phyloP scores from a whole-genome alignment of 2,797 vertebrate genomes.

The Siniperca scherzeri region DNA sequence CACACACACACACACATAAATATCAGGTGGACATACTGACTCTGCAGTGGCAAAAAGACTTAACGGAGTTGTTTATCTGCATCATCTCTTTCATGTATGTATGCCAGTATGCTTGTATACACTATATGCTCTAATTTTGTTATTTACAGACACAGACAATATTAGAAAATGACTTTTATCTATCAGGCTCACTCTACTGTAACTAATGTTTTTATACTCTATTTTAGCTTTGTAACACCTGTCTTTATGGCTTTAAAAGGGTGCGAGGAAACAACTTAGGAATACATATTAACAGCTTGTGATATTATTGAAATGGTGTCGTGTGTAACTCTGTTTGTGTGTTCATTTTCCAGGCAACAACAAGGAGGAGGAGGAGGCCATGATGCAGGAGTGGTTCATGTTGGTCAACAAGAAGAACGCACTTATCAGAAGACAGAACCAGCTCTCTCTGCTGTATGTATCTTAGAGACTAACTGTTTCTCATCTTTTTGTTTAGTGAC shows the following conservation, averaged over 20 bases:
- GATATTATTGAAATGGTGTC: background rate
- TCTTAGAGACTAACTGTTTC: background rate
- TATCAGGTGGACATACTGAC: slow-evolving; percentile 34
- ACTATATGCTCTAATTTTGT: background rate
- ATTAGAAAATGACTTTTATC: slow-evolving; percentile 1
- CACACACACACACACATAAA: slow-evolving; percentile 42
- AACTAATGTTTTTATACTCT: background rate
- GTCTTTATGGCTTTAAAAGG: background rate
- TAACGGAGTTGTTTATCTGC: slow-evolving; percentile 35
- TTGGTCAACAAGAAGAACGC: slow-evolving; percentile 99
- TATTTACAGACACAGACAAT: slow-evolving; percentile 4
- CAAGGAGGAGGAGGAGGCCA: slow-evolving; percentile 97
- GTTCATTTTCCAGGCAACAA: slow-evolving; percentile 89
- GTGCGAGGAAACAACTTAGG: background rate
- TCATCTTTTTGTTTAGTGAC: no score
- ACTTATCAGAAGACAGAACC: slow-evolving; percentile 97
- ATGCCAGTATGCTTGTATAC: background rate
- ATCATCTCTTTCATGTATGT: slow-evolving; percentile 27
- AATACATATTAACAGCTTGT: background rate
- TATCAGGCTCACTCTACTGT: background rate
- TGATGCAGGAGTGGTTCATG: slow-evolving; percentile 99
- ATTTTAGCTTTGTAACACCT: background rate
- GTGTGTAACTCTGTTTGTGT: slow-evolving; percentile 21
- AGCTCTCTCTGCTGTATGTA: slow-evolving; percentile 97
- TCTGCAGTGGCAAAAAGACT: slow-evolving; percentile 26